Conservation (phyloP, 2,888 invertebrate genomes). For the Phengaris arion region DNA sequence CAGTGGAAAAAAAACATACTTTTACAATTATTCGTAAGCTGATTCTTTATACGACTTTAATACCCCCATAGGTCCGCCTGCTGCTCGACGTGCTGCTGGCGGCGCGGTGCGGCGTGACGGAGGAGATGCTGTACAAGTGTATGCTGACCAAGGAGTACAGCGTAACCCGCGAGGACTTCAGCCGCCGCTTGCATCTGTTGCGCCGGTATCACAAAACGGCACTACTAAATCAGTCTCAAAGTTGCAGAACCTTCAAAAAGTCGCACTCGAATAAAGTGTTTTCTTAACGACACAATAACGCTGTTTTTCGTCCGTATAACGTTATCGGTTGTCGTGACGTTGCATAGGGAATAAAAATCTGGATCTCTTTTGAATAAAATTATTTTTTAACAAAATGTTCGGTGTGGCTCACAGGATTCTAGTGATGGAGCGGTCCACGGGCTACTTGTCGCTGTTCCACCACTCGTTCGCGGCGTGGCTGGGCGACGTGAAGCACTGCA, state of each 20-base stretch:
- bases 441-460: constrained; percentile 89
- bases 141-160: constrained; percentile 88
- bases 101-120: constrained; percentile 91
- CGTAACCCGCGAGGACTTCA: constrained; percentile 89
- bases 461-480: constrained; percentile 97
- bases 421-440: constrained; percentile 79
- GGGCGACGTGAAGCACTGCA: constrained; percentile 98
- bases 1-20: no score
- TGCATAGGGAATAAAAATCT: no score
- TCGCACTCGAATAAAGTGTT: no score
- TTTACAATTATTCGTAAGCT: no score
- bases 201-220: constrained; percentile 66
- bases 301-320: no score
- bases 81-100: constrained; percentile 91
- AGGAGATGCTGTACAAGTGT: constrained; percentile 89
- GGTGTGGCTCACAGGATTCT: constrained; percentile 54
- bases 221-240: no score
- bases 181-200: constrained; percentile 86
- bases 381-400: no score
- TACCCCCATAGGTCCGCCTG: constrained; percentile 79
- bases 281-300: no score
- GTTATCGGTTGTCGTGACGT: no score
- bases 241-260: no score
- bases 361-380: no score
- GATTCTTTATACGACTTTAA: no score